Conservation (phyloP, 2,888 invertebrate genomes). For the Baccha elongata region DNA sequence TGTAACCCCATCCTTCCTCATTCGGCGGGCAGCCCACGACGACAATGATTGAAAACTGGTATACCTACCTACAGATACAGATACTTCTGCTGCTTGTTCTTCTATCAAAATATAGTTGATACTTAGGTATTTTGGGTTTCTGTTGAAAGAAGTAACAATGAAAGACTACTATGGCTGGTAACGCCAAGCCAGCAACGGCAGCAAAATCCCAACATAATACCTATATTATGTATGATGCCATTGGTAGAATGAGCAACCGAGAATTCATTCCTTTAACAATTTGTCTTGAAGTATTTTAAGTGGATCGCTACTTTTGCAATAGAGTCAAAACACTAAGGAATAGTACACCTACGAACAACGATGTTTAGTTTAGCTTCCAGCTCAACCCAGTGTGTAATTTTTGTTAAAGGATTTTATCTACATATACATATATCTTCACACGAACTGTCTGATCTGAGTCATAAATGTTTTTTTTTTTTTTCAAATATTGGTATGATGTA, state of each 20-base stretch:
- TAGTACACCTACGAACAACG: slow-evolving; percentile 26
- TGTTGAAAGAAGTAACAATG: slow-evolving; percentile 62
- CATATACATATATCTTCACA: background rate
- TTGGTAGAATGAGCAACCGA: slow-evolving; percentile 56
- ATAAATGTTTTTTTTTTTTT: no score
- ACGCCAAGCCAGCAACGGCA: background rate
- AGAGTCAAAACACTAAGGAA: slow-evolving; percentile 55
- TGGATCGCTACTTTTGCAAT: slow-evolving; percentile 61
- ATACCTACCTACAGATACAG: slow-evolving; percentile 33
- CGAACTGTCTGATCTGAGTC: background rate
- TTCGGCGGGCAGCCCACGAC: slow-evolving; percentile 30
- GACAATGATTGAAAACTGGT: slow-evolving; percentile 45
- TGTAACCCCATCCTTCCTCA: slow-evolving; percentile 58
- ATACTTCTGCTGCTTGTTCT: slow-evolving; percentile 6
- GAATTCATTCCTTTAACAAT: slow-evolving; percentile 68
- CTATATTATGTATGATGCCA: slow-evolving; percentile 37
- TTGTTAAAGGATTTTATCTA: slow-evolving; percentile 54
- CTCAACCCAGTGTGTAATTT: slow-evolving; percentile 50
- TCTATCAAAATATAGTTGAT: slow-evolving; percentile 42
- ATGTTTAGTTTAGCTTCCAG: slow-evolving; percentile 47
- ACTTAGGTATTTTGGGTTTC: slow-evolving; percentile 57
- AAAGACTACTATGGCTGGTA: slow-evolving; percentile 32
- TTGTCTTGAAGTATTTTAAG: slow-evolving; percentile 67
- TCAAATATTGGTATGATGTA: no score
- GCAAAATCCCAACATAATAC: slow-evolving; percentile 8